phyloP scores from a whole-genome alignment of 2,113 vertebrate genomes.

The Vombatus ursinus region DNA sequence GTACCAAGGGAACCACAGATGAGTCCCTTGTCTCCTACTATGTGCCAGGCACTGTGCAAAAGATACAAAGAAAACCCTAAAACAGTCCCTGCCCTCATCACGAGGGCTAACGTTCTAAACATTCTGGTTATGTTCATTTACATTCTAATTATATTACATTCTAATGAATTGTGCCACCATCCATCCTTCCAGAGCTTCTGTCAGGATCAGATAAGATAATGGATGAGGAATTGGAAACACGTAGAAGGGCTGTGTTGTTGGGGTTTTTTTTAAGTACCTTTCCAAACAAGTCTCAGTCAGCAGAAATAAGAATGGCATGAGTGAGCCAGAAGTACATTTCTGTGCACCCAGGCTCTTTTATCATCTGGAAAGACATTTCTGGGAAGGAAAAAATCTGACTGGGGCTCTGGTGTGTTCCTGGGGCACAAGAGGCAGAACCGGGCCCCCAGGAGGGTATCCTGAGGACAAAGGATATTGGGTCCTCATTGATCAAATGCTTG shows the following conservation, averaged over 20 bases:
- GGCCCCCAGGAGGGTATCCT: background rate
- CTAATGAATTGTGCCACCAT: background rate
- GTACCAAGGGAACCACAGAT: no score
- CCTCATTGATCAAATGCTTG: background rate
- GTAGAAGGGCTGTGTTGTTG: background rate
- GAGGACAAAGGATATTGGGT: background rate
- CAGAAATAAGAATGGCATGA: background rate
- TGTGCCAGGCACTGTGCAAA: background rate
- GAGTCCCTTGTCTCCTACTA: no score
- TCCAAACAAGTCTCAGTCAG: background rate
- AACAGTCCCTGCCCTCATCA: background rate
- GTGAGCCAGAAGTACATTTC: background rate
- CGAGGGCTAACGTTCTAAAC: background rate
- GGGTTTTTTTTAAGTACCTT: background rate
- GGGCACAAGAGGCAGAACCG: background rate
- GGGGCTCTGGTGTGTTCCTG: background rate
- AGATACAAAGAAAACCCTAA: background rate
- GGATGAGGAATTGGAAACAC: background rate
- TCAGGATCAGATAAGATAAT: background rate
- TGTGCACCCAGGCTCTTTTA: background rate
- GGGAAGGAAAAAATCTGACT: background rate
- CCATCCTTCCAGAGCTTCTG: background rate
- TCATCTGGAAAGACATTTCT: background rate
- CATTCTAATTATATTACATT: background rate
- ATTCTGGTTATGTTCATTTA: background rate